These are phyloP conservation scores for Drosophila biarmipes DNA, from an alignment of 1,140 invertebrate genomes.

Conservation along the genomic window DNA sequence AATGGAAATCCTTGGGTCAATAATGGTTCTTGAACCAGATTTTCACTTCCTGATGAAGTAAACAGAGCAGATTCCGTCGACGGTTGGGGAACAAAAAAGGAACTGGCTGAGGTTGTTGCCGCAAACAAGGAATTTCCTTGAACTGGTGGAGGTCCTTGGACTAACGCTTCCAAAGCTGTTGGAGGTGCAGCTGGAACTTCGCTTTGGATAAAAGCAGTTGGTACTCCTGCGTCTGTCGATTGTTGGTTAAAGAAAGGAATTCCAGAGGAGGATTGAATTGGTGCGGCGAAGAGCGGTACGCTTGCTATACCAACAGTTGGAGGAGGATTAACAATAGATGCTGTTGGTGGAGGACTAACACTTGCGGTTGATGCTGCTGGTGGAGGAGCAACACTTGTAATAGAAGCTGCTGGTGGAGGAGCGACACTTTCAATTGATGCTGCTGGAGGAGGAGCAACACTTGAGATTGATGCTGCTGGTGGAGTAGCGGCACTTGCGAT, in stretches of 20 bases:
- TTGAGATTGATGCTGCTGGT: not conserved
- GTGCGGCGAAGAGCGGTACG: slow-evolving; percentile 34
- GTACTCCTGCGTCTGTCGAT: not conserved
- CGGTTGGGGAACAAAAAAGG: slow-evolving; percentile 18
- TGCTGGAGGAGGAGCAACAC: not conserved
- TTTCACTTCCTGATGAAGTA: not conserved
- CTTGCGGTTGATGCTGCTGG: not conserved
- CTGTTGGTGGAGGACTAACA: not conserved
- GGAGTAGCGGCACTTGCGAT: not conserved
- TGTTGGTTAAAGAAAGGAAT: slow-evolving; percentile 12
- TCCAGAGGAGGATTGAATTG: slow-evolving; percentile 1
- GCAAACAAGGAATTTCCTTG: slow-evolving; percentile 5
- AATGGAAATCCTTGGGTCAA: slow-evolving; percentile 19
- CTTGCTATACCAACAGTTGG: not conserved
- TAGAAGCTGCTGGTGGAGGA: not conserved
- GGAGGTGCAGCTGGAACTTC: not conserved
- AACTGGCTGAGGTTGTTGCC: not conserved
- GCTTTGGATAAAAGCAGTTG: not conserved
- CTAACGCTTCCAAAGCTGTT: not conserved
- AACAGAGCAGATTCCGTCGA: not conserved
- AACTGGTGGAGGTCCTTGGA: not conserved
- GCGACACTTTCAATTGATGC: not conserved
- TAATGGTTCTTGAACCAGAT: not conserved
- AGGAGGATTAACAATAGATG: slow-evolving; percentile 1
- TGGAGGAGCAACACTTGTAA: not conserved